Conservation (phyloP, 1,140 invertebrate species). For the Papilio xuthus region DNA sequence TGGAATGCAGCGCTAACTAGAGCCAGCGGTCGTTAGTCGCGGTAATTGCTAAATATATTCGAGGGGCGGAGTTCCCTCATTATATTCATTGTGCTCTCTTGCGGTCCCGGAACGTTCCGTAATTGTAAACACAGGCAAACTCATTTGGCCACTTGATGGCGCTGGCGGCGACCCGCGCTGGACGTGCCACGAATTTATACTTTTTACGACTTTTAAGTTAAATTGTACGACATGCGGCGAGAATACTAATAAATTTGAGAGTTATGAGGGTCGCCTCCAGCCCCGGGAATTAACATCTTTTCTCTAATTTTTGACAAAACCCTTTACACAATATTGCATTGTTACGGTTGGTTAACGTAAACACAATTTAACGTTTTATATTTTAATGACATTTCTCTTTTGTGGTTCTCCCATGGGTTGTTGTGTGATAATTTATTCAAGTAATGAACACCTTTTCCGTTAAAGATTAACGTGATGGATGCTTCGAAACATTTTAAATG, state of each 20-base stretch:
- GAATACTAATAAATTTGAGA: conserved; percentile 33
- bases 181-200: conserved; percentile 51
- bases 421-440: neutral
- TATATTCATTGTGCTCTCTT: conserved; percentile 47
- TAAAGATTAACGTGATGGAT: neutral
- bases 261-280: conserved; percentile 24
- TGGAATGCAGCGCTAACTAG: conserved; percentile 26
- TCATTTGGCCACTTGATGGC: conserved; percentile 54
- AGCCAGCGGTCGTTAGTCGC: conserved; percentile 23
- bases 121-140: conserved; percentile 58
- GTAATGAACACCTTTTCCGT: neutral
- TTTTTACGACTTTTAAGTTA: conserved; percentile 47
- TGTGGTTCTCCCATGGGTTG: neutral
- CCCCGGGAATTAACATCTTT: conserved; percentile 5
- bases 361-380: neutral
- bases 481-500: neutral
- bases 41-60: conserved; percentile 51
- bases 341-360: neutral
- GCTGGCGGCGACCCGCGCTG: conserved; percentile 29
- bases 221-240: conserved; percentile 35
- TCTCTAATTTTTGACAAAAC: conserved; percentile 25
- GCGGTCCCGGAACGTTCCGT: conserved; percentile 39
- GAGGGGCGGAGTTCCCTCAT: conserved; percentile 45
- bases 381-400: neutral
- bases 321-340: conserved; percentile 14